Evolutionary conservation across 2,797 vertebrate genomes (phyloP), one percentile per base, ranked within the genome.

Genomic region (Microctenopoma lineatum): DNA sequence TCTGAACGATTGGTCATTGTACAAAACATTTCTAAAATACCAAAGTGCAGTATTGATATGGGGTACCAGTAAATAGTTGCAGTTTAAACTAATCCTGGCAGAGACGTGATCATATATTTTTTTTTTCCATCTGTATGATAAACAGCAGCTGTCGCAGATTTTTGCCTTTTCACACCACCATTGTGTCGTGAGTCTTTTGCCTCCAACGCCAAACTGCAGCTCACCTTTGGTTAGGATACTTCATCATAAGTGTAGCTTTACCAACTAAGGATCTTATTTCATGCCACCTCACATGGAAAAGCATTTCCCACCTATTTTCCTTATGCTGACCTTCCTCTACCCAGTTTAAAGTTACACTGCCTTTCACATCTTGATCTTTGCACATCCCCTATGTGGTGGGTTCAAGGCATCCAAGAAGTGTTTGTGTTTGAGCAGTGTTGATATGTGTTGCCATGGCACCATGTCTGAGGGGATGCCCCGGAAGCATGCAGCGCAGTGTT

Each of bases 391-490:
- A 54, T 81, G 76, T 77, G 66, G 68, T 45, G 51, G 80, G 59
- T 84, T 87, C 74, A 80, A 85, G 81, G 77, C 77, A 85, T 88
- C 72, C 70, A 80, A 80, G 75, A 83, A 80, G 66, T 77, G 78
- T 83, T 84, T 81, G 73, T 92, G 84, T 91, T 92, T 92, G 81
- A 89, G 84, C 65, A 12, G 7, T 92, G 87, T 93, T 92, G 88
- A 78, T 66, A 1, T 41, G 38, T 41, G 91, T 91, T 89, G 77
- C 87, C 85, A 87, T 88, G 83, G 87, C 78, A 81, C 64, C 38
- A 59, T 63, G 73, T 78, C 85, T 66, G 76, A 84, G 84, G 89
- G 88, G 90, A 89, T 82, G 80, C 87, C 83, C 85, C 79, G 79
- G 62, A 90, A 89, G 80, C 38, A 70, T 78, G 71, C 46, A 10